Evolutionary conservation across 2,888 invertebrate genomes (phyloP), one percentile per base, ranked within the genome.

Genomic region (Acronicta aceris): DNA sequence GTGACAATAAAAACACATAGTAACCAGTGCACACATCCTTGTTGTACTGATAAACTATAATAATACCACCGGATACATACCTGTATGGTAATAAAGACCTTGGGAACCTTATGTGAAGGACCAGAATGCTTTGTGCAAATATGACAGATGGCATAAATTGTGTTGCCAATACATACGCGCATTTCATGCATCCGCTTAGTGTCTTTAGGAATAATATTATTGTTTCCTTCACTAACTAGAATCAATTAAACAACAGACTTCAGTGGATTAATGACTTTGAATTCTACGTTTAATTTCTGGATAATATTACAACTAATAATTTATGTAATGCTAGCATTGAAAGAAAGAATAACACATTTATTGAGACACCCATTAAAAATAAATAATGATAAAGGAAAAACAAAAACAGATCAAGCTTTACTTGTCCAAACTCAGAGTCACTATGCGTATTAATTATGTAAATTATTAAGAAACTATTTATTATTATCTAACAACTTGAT

Each of bases 1-100:
- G 82, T 82, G 85, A 87, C 78, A 78, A 67, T 65, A 82, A 84
- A 81, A 83, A 79, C 72, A 72, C 74, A 76, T 71, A 76, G 77
- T 71, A 78, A 83, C 78, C 62, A 76, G 78, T 82, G n/a, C n/a
- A 74, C 73, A 87, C 82, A 91, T 91, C 89, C 88, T 88, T 86
- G 87, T 89, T 82, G 75, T 65, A 73, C 40, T 62, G 59, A 71
- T 66, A 65, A 64, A 66, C 72, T 65, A 72, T 50, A 57, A 72
- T 50, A 57, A 46, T 47, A 27, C 51, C 49, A 59, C 52, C 47
- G 49, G 59, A 59, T 69, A 61, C 41, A 49, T 13, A 53, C 40
- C 25, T 53, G 33, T 63, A 67, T 52, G 50, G 63, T 60, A 69
- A 65, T 71, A 38, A 45, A 40, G 47, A 64, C 68, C 55, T 27